Conservation (phyloP, 2,797 vertebrate genomes). For the Schizopygopsis malacanthus region DNA sequence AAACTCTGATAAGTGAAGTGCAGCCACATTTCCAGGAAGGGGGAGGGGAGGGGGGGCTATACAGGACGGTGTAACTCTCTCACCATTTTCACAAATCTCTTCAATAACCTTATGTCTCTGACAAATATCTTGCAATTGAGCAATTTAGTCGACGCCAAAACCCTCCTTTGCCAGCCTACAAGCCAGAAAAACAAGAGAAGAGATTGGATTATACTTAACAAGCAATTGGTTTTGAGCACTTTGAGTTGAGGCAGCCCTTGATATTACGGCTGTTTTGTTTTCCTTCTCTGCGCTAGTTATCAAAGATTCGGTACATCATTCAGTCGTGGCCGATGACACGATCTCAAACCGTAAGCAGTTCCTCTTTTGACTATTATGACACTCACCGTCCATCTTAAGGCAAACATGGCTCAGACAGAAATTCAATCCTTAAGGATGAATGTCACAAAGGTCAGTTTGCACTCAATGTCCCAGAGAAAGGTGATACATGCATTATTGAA, state of each 20-base stretch:
- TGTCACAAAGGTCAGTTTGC: constrained; percentile 44
- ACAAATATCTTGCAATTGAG: constrained; percentile 77
- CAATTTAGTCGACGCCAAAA: constrained; percentile 69
- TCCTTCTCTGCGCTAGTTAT: constrained; percentile 18
- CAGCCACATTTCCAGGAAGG: constrained; percentile 61
- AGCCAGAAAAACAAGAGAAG: constrained; percentile 73
- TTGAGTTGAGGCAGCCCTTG: background rate
- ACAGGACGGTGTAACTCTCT: constrained; percentile 68
- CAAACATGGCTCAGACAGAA: constrained; percentile 46
- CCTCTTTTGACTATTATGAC: constrained; percentile 39
- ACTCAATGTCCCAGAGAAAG: constrained; percentile 46
- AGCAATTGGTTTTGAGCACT: constrained; percentile 29
- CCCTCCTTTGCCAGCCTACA: constrained; percentile 81
- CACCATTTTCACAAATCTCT: constrained; percentile 83
- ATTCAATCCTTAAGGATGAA: constrained; percentile 42
- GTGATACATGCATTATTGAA: constrained; percentile 52
- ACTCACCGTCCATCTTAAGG: constrained; percentile 50
- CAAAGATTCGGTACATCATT: constrained; percentile 4
- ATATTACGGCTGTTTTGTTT: constrained; percentile 24
- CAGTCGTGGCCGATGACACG: background rate
- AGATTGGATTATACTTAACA: constrained; percentile 62
- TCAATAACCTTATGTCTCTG: constrained; percentile 79
- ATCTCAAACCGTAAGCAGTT: background rate
- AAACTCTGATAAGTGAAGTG: constrained; percentile 54
- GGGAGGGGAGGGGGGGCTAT: constrained; percentile 39